Evolutionary conservation across 2,113 vertebrate genomes (phyloP).

Genomic region (Entosphenus tridentatus): DNA sequence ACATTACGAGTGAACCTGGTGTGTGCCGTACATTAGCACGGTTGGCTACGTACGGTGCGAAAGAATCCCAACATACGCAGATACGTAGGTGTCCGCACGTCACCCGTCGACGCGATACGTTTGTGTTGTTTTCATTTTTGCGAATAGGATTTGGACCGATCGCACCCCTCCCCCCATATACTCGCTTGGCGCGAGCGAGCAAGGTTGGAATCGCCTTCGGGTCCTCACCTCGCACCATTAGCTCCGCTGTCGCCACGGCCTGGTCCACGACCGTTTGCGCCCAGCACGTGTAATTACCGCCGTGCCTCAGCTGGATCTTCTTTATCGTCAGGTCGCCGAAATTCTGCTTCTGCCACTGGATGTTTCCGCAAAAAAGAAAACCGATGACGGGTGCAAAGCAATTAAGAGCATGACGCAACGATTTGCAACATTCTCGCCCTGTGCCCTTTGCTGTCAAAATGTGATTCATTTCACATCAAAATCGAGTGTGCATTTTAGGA

Average conservation of each 20-base stretch:
- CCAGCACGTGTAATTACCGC: slow-evolving; percentile 57
- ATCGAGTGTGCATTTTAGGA: not conserved
- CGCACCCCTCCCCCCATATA: no score
- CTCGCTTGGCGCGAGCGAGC: no score
- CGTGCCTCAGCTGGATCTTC: slow-evolving; percentile 53
- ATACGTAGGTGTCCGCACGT: no score
- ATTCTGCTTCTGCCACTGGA: slow-evolving; percentile 16
- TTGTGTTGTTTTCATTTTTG: no score
- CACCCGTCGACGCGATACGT: no score
- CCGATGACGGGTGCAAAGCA: slow-evolving; percentile 4
- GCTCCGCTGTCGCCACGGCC: slow-evolving; percentile 47
- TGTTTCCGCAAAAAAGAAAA: slow-evolving; percentile 9
- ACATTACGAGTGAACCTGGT: no score
- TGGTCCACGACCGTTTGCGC: slow-evolving; percentile 86
- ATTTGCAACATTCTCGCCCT: not conserved
- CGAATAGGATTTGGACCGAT: no score
- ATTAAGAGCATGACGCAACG: not conserved
- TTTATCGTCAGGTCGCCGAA: slow-evolving; percentile 51
- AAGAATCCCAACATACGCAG: no score
- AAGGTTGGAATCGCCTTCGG: no score
- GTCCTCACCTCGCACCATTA: slow-evolving; percentile 69
- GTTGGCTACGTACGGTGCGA: no score
- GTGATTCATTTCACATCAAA: not conserved
- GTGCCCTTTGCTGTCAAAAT: not conserved
- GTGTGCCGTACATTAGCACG: no score